Base-by-base conservation (phyloP, 2,888 invertebrate species). In the Cybosia mesomella region DNA sequence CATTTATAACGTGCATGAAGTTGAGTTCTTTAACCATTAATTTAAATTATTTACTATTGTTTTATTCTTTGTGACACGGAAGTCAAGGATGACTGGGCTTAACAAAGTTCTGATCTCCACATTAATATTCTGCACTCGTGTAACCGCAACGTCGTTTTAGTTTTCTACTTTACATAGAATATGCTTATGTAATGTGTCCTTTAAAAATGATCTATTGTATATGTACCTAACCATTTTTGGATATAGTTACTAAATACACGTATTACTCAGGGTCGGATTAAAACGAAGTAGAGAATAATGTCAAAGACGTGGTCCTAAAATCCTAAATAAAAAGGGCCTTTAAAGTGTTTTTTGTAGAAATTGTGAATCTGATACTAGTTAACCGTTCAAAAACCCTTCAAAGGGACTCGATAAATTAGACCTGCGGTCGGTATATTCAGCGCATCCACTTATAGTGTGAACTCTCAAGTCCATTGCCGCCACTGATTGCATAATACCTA, bases 71-170 rank as follows among this genome's bases (percentile, higher is more conserved):
- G 76, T 58, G 69, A 73, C 65, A 72, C 69, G 74, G 76, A 80
- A 81, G 71, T 64, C 64, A 57, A 68, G 63, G 58, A 61, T 53
- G 62, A 64, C 72, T 63, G 72, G 72, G 72, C 64, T 74, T 72
- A 76, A 81, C 57, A 70, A 78, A 70, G 67, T 75, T 73, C 67
- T 70, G 66, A 74, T 77, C 68, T 71, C 64, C 64, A 68, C 76
- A 77, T 80, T 77, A 74, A 71, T 68, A 79, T 81, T 76, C 79
- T 65, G 71, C 66, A 65, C 70, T 66, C 69, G 79, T 75, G 70
- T 59, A 58, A 64, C 71, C 68, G 70, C 71, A 73, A 74, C 70
- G 76, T 71, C 58, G 68, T 64, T 66, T 66, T 68, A 65, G 67
- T 66, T 79, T 73, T 73, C 71, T 69, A 61, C 36, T 36, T 62